Conservation (phyloP, 2,113 vertebrate species). For the Muntiacus reevesi region DNA sequence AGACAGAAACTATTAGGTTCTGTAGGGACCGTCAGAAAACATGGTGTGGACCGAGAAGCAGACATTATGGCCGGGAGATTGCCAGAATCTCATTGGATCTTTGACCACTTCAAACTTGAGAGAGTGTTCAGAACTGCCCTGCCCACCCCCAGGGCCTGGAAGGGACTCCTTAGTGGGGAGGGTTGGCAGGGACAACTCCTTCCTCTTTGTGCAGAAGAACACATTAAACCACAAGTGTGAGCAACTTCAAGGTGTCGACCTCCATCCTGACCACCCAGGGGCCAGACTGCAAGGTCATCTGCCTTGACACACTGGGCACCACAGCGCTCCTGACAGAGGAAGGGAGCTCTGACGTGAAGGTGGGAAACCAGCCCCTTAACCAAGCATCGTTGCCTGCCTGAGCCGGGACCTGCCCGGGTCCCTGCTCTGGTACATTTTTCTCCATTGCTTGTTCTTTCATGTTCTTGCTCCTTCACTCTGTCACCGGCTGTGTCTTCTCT, state of each 20-base stretch:
- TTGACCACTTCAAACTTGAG: rapidly evolving
- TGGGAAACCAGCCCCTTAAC: neutral
- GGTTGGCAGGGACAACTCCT: too few relatives aligned
- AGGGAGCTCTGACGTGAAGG: neutral
- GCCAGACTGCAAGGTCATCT: neutral
- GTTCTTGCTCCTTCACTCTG: neutral
- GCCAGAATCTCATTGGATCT: neutral
- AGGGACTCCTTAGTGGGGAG: neutral
- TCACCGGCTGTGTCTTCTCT: rapidly evolving
- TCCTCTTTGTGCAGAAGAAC: neutral
- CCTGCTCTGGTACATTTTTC: neutral
- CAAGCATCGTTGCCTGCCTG: rapidly evolving
- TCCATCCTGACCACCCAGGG: neutral
- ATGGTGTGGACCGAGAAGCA: neutral
- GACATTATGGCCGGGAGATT: too few relatives aligned
- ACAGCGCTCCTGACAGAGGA: neutral
- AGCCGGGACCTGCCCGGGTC: rapidly evolving
- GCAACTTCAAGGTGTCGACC: neutral
- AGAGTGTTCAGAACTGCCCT: rapidly evolving
- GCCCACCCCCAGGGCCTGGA: rapidly evolving
- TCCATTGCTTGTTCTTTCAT: rapidly evolving
- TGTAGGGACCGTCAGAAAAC: neutral
- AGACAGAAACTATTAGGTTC: too few relatives aligned
- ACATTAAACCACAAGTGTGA: rapidly evolving
- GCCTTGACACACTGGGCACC: too few relatives aligned